phyloP scores from a whole-genome alignment of 2,888 invertebrate genomes.

The Xestia rhomboidea region DNA sequence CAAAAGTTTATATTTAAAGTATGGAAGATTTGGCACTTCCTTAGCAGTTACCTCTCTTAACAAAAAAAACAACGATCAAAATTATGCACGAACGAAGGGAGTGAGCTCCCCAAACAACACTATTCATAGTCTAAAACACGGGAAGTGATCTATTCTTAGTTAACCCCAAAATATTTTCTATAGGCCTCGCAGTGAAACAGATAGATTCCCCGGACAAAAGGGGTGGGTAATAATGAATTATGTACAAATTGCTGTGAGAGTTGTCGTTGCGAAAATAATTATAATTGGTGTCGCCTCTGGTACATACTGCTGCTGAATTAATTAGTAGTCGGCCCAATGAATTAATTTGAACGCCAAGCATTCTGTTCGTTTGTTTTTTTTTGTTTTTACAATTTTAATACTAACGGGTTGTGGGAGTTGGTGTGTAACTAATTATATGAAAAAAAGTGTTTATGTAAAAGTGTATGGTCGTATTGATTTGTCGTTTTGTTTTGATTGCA shows the following conservation, averaged over 20 bases:
- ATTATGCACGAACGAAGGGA: neutral
- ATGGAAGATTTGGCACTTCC: neutral
- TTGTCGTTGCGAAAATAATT: slow-evolving; percentile 67
- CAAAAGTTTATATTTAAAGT: neutral
- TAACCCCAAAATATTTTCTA: slow-evolving; percentile 35
- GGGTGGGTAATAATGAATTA: slow-evolving; percentile 64
- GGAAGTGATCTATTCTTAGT: slow-evolving; percentile 37
- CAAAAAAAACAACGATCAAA: neutral
- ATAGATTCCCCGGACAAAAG: slow-evolving; percentile 42
- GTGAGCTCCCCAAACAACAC: neutral
- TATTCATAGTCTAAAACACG: slow-evolving; percentile 14
- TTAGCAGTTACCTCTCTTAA: neutral
- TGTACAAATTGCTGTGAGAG: slow-evolving; percentile 63
- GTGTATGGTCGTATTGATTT: neutral
- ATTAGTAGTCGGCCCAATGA: slow-evolving; percentile 68
- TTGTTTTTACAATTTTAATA: slow-evolving; percentile 58
- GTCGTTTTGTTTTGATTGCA: neutral
- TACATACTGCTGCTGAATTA: slow-evolving; percentile 66
- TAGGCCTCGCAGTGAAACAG: slow-evolving; percentile 29
- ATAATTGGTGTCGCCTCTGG: slow-evolving; percentile 66
- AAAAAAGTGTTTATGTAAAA: slow-evolving; percentile 5
- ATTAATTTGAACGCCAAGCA: slow-evolving; percentile 64
- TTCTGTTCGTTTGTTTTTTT: slow-evolving; percentile 53
- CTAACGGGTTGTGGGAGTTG: slow-evolving; percentile 46
- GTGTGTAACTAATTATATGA: slow-evolving; percentile 30